Evolutionary conservation across 2,888 invertebrate species (phyloP), one percentile per base, ranked within the genome.

Genomic region (Trachelus troglodyta): DNA sequence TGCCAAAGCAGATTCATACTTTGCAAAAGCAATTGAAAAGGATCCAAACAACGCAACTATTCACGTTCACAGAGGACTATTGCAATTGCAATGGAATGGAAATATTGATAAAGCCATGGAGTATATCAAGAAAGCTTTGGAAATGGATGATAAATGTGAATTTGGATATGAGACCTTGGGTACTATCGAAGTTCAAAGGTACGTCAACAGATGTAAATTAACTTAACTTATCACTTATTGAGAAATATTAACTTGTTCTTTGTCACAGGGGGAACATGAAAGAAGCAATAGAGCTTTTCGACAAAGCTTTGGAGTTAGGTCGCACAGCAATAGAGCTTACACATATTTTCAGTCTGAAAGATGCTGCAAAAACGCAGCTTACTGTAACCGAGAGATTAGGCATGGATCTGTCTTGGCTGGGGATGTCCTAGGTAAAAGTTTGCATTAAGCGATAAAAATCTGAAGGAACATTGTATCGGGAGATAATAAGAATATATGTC

Each of bases 161-260:
- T 96, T 98, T 93, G 98, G 97, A 12, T 98, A 97, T 91, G 99
- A 99, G 93, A 98, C 98, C 73, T 93, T 98, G 81, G 98, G 97
- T 85, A 97, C 98, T 35, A 96, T 99, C 83, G 98, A 98, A 94
- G 97, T 98, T 82, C 98, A 98, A 92, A 86, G 91, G 91, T 91
- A 81, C 69, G 75, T 71, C 23, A 34, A 71, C 31, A 33, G 31
- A 31, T 31, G 3, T 56, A 56, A 56, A 75, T 40, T 6, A 6
- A 12, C 0, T 3, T 35, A 35, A 12, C 34, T 34, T 75, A 69
- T 37, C 35, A 69, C 3, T 15, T 12, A 31, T 11, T 34, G 11
- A 74, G 2, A 56, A 56, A 69, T 75, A 68, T 75, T 56, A 30
- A 56, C 9, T 31, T 23, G 0, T 75, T 74, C 33, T 56, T 75